These are phyloP conservation scores for Boulengeromyrus knoepffleri DNA, from an alignment of 2,113 vertebrate species.

Conservation along the genomic window DNA sequence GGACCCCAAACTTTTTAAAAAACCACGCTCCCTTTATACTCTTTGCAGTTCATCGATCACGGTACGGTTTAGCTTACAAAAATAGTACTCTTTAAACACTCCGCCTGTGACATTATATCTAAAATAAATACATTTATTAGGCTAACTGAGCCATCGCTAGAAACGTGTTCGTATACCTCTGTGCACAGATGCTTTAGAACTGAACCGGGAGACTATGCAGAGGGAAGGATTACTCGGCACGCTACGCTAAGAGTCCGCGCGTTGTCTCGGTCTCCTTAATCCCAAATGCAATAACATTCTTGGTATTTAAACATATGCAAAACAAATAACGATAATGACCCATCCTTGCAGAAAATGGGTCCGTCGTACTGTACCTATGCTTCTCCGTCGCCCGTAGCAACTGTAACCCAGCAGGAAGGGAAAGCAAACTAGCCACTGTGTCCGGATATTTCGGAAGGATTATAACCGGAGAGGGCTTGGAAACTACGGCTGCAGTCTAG, in stretches of 20 bases:
- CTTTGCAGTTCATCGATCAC: neutral
- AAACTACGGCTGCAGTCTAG: neutral
- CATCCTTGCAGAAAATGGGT: neutral
- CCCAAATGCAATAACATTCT: neutral
- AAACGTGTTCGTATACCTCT: neutral
- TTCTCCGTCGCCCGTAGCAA: neutral
- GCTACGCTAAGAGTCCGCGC: neutral
- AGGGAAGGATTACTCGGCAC: neutral
- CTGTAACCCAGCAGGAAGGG: neutral
- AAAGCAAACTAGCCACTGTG: neutral
- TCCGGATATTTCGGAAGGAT: neutral
- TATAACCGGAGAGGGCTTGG: neutral
- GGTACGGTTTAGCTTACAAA: slow-evolving; percentile 12
- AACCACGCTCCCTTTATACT: neutral
- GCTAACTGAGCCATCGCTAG: neutral
- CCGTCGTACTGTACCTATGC: neutral
- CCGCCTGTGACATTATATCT: neutral
- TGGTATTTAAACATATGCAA: neutral
- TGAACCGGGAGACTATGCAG: neutral
- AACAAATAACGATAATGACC: neutral
- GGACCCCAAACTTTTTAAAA: neutral
- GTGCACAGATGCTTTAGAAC: neutral
- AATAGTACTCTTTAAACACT: slow-evolving; percentile 19
- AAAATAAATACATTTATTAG: slow-evolving; percentile 14
- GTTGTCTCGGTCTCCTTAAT: neutral